These are phyloP conservation scores for Drosophila chauvacae DNA, from an alignment of 1,140 invertebrate genomes.

Conservation along the genomic window DNA sequence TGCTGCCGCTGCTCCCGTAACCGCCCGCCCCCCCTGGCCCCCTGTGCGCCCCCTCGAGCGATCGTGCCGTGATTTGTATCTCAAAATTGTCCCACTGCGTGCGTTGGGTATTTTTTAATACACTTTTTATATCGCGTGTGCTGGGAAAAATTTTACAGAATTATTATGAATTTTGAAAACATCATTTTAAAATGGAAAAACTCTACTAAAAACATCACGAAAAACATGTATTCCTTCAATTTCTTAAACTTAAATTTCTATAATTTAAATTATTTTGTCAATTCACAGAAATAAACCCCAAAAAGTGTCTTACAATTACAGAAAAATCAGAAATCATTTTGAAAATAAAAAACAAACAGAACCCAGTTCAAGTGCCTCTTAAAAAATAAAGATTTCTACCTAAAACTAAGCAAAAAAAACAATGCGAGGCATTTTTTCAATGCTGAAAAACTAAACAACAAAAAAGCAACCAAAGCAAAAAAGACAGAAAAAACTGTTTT, in stretches of 20 bases:
- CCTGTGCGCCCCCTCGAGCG: constrained; percentile 13
- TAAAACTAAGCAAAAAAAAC: constrained; percentile 22
- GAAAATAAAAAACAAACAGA: constrained; percentile 12
- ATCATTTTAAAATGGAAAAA: background rate
- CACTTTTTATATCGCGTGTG: constrained; percentile 10
- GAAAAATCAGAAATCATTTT: constrained; percentile 1
- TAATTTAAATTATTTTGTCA: background rate
- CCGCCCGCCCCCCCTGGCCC: constrained; percentile 40
- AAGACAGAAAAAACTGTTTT: constrained; percentile 35
- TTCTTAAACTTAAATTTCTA: background rate
- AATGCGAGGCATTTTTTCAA: constrained; percentile 25
- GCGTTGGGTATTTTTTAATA: constrained; percentile 24
- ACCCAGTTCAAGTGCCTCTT: constrained; percentile 37
- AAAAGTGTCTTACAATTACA: background rate
- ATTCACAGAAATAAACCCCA: constrained; percentile 8
- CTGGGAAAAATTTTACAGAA: background rate
- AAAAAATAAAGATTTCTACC: constrained; percentile 9
- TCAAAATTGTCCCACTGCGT: constrained; percentile 42
- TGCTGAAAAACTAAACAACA: constrained; percentile 30
- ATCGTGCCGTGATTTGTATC: constrained; percentile 51
- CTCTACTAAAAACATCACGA: background rate
- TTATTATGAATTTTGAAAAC: background rate
- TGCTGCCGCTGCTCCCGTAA: constrained; percentile 72
- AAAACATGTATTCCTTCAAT: background rate
- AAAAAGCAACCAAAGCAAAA: constrained; percentile 55